These are phyloP conservation scores for Melitaea cinxia DNA, from an alignment of 1,140 invertebrate genomes.

Conservation along the genomic window DNA sequence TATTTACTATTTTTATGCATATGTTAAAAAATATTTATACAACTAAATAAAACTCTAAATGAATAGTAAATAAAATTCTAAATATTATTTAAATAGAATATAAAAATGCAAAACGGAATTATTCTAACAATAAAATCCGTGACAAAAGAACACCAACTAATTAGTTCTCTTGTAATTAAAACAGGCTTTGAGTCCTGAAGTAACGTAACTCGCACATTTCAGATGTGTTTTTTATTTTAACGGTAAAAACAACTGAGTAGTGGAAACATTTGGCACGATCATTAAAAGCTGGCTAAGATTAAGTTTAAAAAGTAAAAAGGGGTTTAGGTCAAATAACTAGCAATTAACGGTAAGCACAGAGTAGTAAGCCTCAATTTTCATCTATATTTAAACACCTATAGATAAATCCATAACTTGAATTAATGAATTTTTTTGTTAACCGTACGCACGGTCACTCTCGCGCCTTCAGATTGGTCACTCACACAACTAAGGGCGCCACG, in stretches of 20 bases:
- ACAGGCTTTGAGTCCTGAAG: neutral
- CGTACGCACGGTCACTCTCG: no score
- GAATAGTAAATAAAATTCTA: neutral
- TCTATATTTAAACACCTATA: no score
- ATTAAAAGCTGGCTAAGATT: neutral
- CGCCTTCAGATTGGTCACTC: no score
- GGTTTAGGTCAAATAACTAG: neutral
- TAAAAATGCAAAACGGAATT: neutral
- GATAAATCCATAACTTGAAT: no score
- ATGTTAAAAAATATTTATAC: neutral
- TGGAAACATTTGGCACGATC: neutral
- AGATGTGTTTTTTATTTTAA: neutral
- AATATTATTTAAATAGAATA: neutral
- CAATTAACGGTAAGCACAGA: neutral
- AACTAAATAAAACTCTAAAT: no score
- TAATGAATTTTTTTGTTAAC: no score
- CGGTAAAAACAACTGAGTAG: neutral
- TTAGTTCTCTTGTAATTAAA: slow-evolving; percentile 6
- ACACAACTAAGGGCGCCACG: no score
- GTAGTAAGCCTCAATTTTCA: no score
- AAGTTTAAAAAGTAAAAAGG: neutral
- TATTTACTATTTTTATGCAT: neutral
- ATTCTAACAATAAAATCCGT: neutral
- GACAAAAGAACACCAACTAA: slow-evolving; percentile 6
- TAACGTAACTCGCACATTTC: neutral